phyloP scores from a whole-genome alignment of 2,113 vertebrate genomes.

The Percopsis transmontana region DNA sequence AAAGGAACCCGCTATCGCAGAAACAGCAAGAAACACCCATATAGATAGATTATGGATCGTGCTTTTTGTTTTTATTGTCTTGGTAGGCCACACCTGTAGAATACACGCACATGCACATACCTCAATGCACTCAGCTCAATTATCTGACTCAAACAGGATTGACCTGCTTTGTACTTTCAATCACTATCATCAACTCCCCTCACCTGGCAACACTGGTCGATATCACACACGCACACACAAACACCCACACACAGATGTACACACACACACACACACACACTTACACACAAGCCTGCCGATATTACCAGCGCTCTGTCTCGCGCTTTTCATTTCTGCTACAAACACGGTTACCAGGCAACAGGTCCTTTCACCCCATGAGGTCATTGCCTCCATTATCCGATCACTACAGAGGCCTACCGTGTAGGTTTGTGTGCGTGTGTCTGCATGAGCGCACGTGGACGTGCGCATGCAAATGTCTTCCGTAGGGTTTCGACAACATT shows the following conservation, averaged over 20 bases:
- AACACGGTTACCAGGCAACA: conserved; percentile 76
- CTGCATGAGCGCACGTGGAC: neutral
- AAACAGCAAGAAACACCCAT: no score
- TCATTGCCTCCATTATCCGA: conserved; percentile 72
- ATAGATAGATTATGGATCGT: no score
- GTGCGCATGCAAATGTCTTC: neutral
- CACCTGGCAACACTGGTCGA: conserved; percentile 47
- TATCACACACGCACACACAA: conserved; percentile 17
- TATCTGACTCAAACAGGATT: conserved; percentile 27
- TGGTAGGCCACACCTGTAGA: neutral
- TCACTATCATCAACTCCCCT: conserved; percentile 43
- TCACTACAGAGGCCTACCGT: conserved; percentile 51
- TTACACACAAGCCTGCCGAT: conserved; percentile 13
- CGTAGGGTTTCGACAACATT: neutral
- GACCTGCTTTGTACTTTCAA: conserved; percentile 39
- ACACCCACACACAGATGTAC: conserved; percentile 4
- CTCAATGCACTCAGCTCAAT: conserved; percentile 29
- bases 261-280: conserved; percentile 10
- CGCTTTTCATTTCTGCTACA: conserved; percentile 39
- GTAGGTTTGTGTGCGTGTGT: neutral
- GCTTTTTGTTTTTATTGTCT: no score
- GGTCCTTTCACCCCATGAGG: conserved; percentile 73
- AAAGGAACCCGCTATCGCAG: no score
- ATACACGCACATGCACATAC: conserved; percentile 14
- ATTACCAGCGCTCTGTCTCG: conserved; percentile 37